Evolutionary conservation across 1,140 invertebrate species (phyloP).

Genomic region (Phocides pigmalion): DNA sequence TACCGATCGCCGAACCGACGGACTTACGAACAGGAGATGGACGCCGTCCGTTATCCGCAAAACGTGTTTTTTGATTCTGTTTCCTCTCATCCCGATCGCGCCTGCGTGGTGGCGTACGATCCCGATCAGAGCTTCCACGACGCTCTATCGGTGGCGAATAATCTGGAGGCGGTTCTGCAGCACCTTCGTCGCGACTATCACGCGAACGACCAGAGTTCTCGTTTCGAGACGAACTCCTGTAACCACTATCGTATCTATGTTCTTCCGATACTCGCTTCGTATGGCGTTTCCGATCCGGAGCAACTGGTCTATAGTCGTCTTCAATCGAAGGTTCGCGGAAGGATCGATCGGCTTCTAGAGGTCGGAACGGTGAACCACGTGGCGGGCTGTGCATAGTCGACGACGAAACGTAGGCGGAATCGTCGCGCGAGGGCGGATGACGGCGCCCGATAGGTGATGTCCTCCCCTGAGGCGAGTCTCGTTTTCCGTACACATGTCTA

Average conservation of each 20-base stretch:
- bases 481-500: conserved; percentile 73
- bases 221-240: conserved; percentile 81
- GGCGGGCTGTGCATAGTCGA: conserved; percentile 82
- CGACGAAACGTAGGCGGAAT: conserved; percentile 84
- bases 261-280: conserved; percentile 77
- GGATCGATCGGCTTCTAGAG: conserved; percentile 69
- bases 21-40: conserved; percentile 82
- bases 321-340: conserved; percentile 75
- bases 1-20: conserved; percentile 85
- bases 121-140: conserved; percentile 78
- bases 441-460: conserved; percentile 76
- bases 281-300: conserved; percentile 85
- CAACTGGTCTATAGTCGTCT: conserved; percentile 81
- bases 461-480: conserved; percentile 73
- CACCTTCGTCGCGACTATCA: conserved; percentile 76
- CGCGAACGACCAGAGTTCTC: conserved; percentile 77
- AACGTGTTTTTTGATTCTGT: conserved; percentile 87
- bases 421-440: conserved; percentile 80
- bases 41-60: conserved; percentile 84
- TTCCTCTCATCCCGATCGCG: conserved; percentile 82
- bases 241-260: conserved; percentile 82
- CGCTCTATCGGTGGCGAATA: conserved; percentile 87
- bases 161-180: conserved; percentile 87
- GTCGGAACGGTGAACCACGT: conserved; percentile 78
- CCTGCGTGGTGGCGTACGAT: conserved; percentile 81